phyloP scores from a whole-genome alignment of 2,797 vertebrate genomes.

The Microctenopoma steveboyesi region DNA sequence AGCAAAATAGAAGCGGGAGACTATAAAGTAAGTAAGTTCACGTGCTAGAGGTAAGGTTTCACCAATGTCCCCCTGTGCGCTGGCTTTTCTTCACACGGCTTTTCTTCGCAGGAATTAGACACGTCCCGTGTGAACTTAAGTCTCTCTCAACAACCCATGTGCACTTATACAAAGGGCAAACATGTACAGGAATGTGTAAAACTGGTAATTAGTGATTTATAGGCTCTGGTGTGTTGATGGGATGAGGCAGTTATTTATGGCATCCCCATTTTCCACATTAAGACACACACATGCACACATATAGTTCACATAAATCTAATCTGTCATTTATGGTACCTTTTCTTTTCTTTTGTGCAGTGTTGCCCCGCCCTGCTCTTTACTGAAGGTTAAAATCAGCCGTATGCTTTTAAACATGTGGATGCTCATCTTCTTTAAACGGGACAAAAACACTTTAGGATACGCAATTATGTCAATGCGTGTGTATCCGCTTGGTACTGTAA shows the following conservation, averaged over 20 bases:
- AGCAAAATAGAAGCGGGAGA: no score
- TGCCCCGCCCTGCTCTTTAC: conserved; percentile 1
- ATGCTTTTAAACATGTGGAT: conserved; percentile 40
- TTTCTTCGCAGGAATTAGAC: conserved; percentile 13
- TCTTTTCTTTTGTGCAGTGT: neutral
- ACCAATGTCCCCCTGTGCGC: neutral
- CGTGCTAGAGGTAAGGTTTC: neutral
- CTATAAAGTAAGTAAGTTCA: neutral
- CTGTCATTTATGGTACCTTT: conserved; percentile 40
- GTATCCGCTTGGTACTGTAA: no score
- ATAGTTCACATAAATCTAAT: conserved; percentile 6
- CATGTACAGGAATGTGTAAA: conserved; percentile 45
- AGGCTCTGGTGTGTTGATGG: conserved; percentile 40
- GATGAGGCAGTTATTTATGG: conserved; percentile 45
- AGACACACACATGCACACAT: conserved; percentile 21
- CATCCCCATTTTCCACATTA: conserved; percentile 23
- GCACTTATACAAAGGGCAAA: neutral
- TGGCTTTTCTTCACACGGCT: neutral
- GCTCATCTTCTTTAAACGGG: conserved; percentile 17
- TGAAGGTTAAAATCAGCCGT: neutral
- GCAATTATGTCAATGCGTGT: no score
- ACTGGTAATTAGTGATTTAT: conserved; percentile 63
- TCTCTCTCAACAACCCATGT: conserved; percentile 5
- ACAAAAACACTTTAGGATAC: neutral
- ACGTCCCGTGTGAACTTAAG: conserved; percentile 36